Conservation (phyloP, 2,797 vertebrate species). For the Alosa sapidissima region DNA sequence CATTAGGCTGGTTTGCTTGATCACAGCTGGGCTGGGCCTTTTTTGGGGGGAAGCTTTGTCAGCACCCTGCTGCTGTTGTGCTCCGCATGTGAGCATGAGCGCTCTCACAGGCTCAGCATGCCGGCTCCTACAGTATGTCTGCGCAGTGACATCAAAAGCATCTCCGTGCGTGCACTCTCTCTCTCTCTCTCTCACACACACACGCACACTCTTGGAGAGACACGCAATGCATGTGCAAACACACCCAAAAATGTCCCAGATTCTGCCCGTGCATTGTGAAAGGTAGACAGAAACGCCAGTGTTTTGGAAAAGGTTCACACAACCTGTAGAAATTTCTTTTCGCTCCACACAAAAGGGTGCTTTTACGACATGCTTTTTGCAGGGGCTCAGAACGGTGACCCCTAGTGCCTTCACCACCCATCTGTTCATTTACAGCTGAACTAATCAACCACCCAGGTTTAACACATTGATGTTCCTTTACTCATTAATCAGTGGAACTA, state of each 20-base stretch:
- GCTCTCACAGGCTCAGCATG: not conserved
- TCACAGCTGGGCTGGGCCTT: not conserved
- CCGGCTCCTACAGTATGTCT: not conserved
- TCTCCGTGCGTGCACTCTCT: not conserved
- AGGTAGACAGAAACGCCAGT: conserved; percentile 10
- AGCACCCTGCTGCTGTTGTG: not conserved
- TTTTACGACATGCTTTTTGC: conserved; percentile 16
- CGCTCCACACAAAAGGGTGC: not conserved
- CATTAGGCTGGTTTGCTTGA: not conserved
- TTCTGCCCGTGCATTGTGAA: conserved; percentile 18
- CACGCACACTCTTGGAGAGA: conserved; percentile 36
- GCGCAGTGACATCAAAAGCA: conserved; percentile 1
- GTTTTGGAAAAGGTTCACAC: conserved; percentile 20
- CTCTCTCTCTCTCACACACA: not conserved
- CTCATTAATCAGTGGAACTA: not conserved
- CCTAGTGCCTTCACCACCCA: not conserved
- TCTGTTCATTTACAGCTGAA: not conserved
- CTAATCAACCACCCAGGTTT: conserved; percentile 5
- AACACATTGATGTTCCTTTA: conserved; percentile 1
- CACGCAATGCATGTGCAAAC: conserved; percentile 35
- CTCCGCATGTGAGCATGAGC: not conserved
- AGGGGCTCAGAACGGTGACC: not conserved
- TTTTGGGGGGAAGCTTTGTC: not conserved
- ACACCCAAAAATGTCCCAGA: conserved; percentile 19
- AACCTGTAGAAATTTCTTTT: conserved; percentile 15